Evolutionary conservation across 2,797 vertebrate genomes (phyloP).

Genomic region (Distichodus sexfasciatus): DNA sequence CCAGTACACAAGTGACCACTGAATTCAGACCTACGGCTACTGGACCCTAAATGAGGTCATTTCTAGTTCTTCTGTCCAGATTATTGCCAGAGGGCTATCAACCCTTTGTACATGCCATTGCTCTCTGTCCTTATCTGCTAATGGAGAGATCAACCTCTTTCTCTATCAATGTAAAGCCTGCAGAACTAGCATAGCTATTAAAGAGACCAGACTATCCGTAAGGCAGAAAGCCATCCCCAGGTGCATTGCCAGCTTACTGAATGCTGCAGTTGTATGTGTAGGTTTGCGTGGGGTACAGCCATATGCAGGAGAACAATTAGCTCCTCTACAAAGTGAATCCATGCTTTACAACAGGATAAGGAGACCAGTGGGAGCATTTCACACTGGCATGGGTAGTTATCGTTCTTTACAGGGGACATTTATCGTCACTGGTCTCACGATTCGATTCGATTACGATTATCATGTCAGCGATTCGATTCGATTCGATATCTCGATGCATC

Average conservation of each 20-base stretch:
- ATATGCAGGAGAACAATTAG: not conserved
- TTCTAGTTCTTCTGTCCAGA: constrained; percentile 39
- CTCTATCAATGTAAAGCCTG: constrained; percentile 52
- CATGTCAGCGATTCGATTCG: too few relatives aligned
- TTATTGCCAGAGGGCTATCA: constrained; percentile 31
- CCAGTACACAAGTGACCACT: not conserved
- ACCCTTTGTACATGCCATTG: constrained; percentile 38
- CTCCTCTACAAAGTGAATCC: not conserved
- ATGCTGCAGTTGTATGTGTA: not conserved
- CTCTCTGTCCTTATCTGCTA: constrained; percentile 60
- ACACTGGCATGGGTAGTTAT: not conserved
- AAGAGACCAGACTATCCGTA: not conserved
- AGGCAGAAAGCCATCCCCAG: not conserved
- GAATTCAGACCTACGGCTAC: not conserved
- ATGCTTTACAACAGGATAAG: not conserved
- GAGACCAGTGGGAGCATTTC: not conserved
- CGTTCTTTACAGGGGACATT: not conserved
- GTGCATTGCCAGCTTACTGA: not conserved
- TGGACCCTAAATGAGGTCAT: constrained; percentile 46
- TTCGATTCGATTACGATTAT: too few relatives aligned
- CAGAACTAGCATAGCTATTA: constrained; percentile 1
- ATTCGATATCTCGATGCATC: too few relatives aligned
- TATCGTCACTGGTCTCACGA: too few relatives aligned
- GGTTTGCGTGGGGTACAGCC: not conserved
- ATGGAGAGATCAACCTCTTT: constrained; percentile 62